Evolutionary conservation across 2,888 invertebrate species (phyloP), one percentile per base, ranked within the genome.

Genomic region (Nasonovia ribisnigri): DNA sequence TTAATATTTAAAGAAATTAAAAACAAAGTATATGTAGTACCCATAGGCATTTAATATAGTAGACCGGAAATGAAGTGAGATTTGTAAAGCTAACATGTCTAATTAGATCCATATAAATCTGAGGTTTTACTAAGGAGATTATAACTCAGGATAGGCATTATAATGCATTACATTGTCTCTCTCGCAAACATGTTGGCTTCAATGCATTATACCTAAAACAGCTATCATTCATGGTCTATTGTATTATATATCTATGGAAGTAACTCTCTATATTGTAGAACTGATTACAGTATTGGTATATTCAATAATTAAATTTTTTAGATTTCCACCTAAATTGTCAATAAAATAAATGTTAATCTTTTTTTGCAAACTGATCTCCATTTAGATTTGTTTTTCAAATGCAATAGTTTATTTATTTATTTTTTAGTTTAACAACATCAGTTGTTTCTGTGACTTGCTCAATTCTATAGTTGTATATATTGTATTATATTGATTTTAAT

Each of bases 381-480:
- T 67, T 67, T 16, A n/a, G 16, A n/a, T n/a, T 67, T 57, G 24
- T 54, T 26, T 67, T n/a, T 67, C 16, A n/a, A 67, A 67, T 67
- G 0, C 13, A 67, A 67, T n/a, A 5, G n/a, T 67, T n/a, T 60
- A 60, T n/a, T n/a, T 29, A 1, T 26, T 57, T 6, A 13, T 67
- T 29, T 67, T 67, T 16, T n/a, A 67, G n/a, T 67, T 67, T 67
- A n/a, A 13, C 13, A n/a, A 67, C n/a, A 60, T 13, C 13, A 67
- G n/a, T n/a, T 67, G n/a, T 13, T n/a, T 67, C 13, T 67, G 29
- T 60, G 13, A n/a, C 60, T 60, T 20, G 0, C 11, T 60, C 3
- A 60, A n/a, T 60, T 60, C n/a, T 60, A 60, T n/a, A n/a, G 29
- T 84, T 86, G 29, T 86, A 46, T 86, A 46, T 88, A 16, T 86